These are phyloP conservation scores for Colletes gigas DNA, from an alignment of 1,140 invertebrate genomes.

Conservation along the genomic window DNA sequence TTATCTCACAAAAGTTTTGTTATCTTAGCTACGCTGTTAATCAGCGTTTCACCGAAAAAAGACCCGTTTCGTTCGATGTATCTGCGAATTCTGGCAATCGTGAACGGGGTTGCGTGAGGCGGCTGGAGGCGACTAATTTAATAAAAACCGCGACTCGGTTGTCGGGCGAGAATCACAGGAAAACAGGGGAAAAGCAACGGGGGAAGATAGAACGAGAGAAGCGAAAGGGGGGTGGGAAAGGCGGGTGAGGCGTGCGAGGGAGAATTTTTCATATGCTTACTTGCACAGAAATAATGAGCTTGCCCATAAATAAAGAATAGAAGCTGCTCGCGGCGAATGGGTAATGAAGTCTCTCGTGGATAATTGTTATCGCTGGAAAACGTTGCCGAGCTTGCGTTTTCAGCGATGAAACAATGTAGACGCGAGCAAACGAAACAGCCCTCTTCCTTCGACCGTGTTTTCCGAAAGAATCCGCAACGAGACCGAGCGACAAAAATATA, in stretches of 20 bases:
- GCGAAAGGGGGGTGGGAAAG: neutral
- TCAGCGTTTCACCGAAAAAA: no score
- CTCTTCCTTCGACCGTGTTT: neutral
- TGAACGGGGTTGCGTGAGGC: constrained; percentile 2
- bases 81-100: constrained; percentile 35
- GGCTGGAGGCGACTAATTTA: constrained; percentile 61
- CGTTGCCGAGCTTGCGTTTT: constrained; percentile 66
- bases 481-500: neutral
- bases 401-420: constrained; percentile 49
- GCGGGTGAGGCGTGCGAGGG: constrained; percentile 38
- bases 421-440: constrained; percentile 55
- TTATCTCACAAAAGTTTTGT: no score
- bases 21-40: no score
- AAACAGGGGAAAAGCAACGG: constrained; percentile 18
- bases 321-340: constrained; percentile 74
- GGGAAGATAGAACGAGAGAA: constrained; percentile 43
- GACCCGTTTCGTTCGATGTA: constrained; percentile 16
- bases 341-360: constrained; percentile 79
- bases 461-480: constrained; percentile 21
- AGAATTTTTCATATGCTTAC: constrained; percentile 80
- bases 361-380: constrained; percentile 78
- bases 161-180: constrained; percentile 31
- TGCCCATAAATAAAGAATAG: constrained; percentile 80
- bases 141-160: constrained; percentile 60
- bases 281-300: constrained; percentile 81